Evolutionary conservation across 2,888 invertebrate species (phyloP).

Genomic region (Linnaemya vulpina): DNA sequence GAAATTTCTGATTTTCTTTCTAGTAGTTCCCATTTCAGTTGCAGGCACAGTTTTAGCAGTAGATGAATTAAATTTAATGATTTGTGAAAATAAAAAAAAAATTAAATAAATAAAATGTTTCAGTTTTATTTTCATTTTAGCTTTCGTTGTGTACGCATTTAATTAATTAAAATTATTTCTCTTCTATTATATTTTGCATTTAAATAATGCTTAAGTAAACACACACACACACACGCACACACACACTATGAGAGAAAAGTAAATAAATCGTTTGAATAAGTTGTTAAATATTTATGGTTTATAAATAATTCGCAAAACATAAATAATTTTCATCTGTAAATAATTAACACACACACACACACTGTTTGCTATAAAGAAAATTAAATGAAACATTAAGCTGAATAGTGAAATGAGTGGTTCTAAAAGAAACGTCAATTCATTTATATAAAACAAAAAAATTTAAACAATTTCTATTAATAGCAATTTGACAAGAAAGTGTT

Average conservation of each 20-base stretch:
- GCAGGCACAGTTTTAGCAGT: conserved; percentile 3
- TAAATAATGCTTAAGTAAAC: conserved; percentile 9
- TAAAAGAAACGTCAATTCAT: background rate
- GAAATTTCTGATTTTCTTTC: background rate
- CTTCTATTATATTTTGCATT: background rate
- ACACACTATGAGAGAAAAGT: conserved; percentile 17
- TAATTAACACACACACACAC: background rate
- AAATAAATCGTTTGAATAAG: conserved; percentile 16
- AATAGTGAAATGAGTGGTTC: background rate
- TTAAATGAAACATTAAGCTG: conserved; percentile 7
- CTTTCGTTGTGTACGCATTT: background rate
- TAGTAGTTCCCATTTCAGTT: conserved; percentile 22
- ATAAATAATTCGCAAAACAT: conserved; percentile 31
- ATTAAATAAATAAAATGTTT: too few relatives aligned
- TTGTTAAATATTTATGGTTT: conserved; percentile 25
- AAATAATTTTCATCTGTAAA: conserved; percentile 20
- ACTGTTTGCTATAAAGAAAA: conserved; percentile 14
- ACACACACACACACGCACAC: too few relatives aligned
- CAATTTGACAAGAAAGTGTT: background rate
- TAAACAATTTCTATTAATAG: too few relatives aligned
- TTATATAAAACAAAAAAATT: too few relatives aligned
- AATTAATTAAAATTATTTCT: conserved; percentile 30
- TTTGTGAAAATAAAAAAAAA: conserved; percentile 22
- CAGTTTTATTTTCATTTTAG: background rate
- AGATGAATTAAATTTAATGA: conserved; percentile 52